These are phyloP conservation scores for Ryuthela nishihirai DNA, from an alignment of 2,888 invertebrate genomes.

Conservation along the genomic window DNA sequence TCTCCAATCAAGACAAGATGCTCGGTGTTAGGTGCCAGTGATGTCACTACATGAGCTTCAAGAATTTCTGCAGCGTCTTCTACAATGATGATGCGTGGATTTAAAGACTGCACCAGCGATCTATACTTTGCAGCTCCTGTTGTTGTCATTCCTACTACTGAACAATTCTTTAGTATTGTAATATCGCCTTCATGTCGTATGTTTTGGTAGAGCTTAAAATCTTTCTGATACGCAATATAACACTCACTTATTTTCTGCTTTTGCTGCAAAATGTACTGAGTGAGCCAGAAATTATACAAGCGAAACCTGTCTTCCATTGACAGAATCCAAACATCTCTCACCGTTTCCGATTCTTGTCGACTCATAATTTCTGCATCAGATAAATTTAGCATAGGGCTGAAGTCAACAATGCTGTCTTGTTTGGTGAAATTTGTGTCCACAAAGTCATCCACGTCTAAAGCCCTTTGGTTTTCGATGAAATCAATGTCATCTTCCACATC, in stretches of 20 bases:
- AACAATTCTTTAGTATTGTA: no score
- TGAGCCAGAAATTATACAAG: conserved; percentile 31
- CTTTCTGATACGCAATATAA: no score
- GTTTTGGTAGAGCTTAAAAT: no score
- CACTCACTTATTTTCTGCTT: no score
- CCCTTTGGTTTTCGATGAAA: conserved; percentile 16
- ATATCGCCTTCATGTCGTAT: no score
- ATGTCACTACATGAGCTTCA: conserved; percentile 76
- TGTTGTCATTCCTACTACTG: conserved; percentile 78
- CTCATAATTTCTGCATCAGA: no score
- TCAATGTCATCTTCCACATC: conserved; percentile 28
- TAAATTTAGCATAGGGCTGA: no score
- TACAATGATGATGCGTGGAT: conserved; percentile 62
- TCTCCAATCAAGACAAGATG: conserved; percentile 75
- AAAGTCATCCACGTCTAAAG: conserved; percentile 18
- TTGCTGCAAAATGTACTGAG: conserved; percentile 7
- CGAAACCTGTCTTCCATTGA: conserved; percentile 7
- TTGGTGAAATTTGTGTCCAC: neutral
- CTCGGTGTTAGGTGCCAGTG: conserved; percentile 66
- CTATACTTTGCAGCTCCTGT: conserved; percentile 68
- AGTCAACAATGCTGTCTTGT: no score
- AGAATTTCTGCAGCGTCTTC: conserved; percentile 88
- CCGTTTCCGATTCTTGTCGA: neutral
- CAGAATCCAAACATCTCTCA: conserved; percentile 16
- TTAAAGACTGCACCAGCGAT: conserved; percentile 59